Evolutionary conservation across 2,113 vertebrate species (phyloP).

Genomic region (Polypterus bichir): DNA sequence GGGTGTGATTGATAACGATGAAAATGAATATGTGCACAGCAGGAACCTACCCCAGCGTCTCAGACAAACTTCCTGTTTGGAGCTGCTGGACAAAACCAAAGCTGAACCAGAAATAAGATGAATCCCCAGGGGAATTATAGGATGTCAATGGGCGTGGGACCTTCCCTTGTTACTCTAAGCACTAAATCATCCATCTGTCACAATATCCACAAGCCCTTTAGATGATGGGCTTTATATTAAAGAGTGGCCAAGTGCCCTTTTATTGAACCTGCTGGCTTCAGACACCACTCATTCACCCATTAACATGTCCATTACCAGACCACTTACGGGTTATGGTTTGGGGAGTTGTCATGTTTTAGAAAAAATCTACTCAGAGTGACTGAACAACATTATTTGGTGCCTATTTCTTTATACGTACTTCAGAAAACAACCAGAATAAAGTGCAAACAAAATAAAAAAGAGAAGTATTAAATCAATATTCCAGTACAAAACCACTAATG

Average conservation of each 20-base stretch:
- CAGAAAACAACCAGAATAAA: too few relatives aligned
- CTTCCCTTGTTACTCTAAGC: constrained; percentile 15
- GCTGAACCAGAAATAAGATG: constrained; percentile 17
- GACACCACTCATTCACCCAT: background rate
- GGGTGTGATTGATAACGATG: constrained; percentile 3
- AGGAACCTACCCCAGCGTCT: background rate
- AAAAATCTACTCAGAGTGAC: too few relatives aligned
- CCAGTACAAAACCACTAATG: too few relatives aligned
- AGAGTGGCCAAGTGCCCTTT: background rate
- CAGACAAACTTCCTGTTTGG: background rate
- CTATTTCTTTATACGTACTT: too few relatives aligned
- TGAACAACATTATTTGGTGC: too few relatives aligned
- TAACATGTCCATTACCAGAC: too few relatives aligned
- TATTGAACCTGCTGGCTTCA: background rate
- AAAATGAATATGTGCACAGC: constrained; percentile 26
- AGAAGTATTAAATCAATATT: too few relatives aligned
- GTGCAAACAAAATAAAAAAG: too few relatives aligned
- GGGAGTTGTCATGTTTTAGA: too few relatives aligned
- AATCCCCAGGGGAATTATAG: constrained; percentile 32
- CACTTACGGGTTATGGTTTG: too few relatives aligned
- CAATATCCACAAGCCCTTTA: background rate
- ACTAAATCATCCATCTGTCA: background rate
- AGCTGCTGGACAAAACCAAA: background rate
- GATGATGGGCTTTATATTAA: background rate
- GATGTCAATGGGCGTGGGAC: constrained; percentile 32